These are phyloP conservation scores for Bambusicola thoracicus DNA, from an alignment of 2,113 vertebrate genomes.

Conservation along the genomic window DNA sequence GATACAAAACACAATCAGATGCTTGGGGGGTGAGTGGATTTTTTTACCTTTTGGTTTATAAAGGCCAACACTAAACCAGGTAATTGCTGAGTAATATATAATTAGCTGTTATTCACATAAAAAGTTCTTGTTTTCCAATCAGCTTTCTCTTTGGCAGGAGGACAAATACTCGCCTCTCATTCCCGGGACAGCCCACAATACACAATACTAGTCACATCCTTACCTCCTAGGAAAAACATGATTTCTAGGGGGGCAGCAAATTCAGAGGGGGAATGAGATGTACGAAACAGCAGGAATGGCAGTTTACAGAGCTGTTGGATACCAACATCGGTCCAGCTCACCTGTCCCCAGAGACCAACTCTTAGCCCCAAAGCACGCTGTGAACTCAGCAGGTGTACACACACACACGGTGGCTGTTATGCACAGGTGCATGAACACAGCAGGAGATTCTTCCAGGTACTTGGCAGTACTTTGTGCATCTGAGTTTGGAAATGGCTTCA, in stretches of 20 bases:
- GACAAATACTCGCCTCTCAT: not conserved
- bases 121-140: not conserved
- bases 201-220: not conserved
- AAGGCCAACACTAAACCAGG: not conserved
- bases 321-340: not conserved
- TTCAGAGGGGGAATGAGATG: not conserved
- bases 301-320: not conserved
- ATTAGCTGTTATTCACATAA: not conserved
- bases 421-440: not conserved
- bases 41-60: not conserved
- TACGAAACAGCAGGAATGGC: not conserved
- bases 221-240: not conserved
- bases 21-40: not conserved
- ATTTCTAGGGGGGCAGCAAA: not conserved
- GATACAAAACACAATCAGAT: not conserved
- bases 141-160: not conserved
- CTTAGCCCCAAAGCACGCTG: not conserved
- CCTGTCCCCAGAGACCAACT: not conserved
- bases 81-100: not conserved
- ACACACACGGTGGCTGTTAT: not conserved
- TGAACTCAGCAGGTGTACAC: not conserved
- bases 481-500: conserved; percentile 21
- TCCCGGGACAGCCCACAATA: not conserved
- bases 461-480: conserved; percentile 49
- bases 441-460: not conserved